Percentiles rank a stretch among this genome's conserved stretches.
These are phyloP conservation scores for Heterodera carotae DNA, from an alignment of 1,140 invertebrate species.

Conservation along the genomic window DNA sequence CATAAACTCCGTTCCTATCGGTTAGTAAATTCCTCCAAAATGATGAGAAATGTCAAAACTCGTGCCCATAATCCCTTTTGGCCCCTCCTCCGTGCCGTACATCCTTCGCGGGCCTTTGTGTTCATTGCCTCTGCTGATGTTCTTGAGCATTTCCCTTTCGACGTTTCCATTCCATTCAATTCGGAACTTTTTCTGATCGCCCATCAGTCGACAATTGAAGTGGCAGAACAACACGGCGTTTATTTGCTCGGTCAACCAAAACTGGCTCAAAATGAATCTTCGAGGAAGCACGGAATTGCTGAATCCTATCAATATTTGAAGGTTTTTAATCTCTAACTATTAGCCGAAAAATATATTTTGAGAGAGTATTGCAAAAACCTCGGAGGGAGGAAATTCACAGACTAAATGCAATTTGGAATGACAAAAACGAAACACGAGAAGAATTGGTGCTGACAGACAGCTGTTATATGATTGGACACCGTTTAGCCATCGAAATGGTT, in stretches of 20 bases:
- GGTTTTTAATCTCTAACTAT: not conserved
- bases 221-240: slow-evolving; percentile 24
- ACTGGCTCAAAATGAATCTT: not conserved
- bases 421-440: not conserved
- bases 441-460: slow-evolving; percentile 26
- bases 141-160: slow-evolving; percentile 18
- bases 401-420: not conserved
- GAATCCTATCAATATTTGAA: not conserved
- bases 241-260: slow-evolving; percentile 11
- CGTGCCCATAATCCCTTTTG: not conserved
- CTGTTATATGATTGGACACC: slow-evolving; percentile 15
- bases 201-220: slow-evolving; percentile 18
- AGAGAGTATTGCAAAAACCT: slow-evolving; percentile 2
- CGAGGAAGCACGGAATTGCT: not conserved
- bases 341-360: not conserved
- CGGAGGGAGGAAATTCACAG: not conserved
- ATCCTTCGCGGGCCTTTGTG: slow-evolving; percentile 6
- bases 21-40: not conserved
- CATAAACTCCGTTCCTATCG: slow-evolving; percentile 24
- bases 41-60: too few relatives aligned
- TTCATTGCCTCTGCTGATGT: slow-evolving; percentile 29
- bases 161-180: not conserved
- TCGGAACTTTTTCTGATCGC: slow-evolving; percentile 18
- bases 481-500: slow-evolving; percentile 8
- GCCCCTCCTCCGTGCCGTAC: slow-evolving; percentile 14